Percentiles rank a stretch among this genome's conserved stretches.
Evolutionary conservation across 1,140 invertebrate genomes (phyloP).

Genomic region (Drosophila repleta): DNA sequence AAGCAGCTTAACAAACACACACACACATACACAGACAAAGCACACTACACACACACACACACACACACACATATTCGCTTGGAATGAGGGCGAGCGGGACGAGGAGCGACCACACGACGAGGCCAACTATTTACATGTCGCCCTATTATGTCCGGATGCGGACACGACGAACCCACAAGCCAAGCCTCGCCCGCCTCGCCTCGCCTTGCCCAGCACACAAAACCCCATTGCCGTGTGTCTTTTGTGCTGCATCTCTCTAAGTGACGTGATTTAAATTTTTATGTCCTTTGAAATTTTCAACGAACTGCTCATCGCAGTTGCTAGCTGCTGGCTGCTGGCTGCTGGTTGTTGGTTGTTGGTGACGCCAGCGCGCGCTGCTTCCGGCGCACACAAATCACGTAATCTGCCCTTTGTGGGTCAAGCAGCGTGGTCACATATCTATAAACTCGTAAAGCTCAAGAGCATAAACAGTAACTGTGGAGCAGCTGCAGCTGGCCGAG

Average conservation of each 20-base stretch:
- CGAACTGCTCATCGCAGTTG: conserved; percentile 10
- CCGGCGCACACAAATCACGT: conserved; percentile 67
- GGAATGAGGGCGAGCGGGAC: conserved; percentile 10
- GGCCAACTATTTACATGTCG: conserved; percentile 76
- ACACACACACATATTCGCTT: conserved; percentile 19
- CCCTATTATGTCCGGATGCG: conserved; percentile 56
- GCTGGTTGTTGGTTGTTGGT: conserved; percentile 1
- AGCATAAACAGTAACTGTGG: conserved; percentile 50
- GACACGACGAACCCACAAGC: background rate
- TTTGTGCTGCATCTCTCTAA: conserved; percentile 56
- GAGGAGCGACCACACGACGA: conserved; percentile 2
- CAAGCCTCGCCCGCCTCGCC: background rate
- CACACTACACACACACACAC: conserved; percentile 12
- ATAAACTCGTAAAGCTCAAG: conserved; percentile 15
- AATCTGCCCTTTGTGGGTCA: conserved; percentile 68
- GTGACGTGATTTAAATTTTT: conserved; percentile 79
- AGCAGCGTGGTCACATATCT: conserved; percentile 32
- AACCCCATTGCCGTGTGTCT: conserved; percentile 28
- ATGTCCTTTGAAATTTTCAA: conserved; percentile 68
- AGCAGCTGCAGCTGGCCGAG: conserved; percentile 13
- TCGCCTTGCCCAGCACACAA: background rate
- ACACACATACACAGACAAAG: conserved; percentile 29
- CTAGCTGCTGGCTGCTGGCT: background rate
- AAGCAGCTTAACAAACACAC: conserved; percentile 69
- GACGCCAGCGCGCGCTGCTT: conserved; percentile 32